Percentiles rank a stretch among this genome's conserved stretches.
Conservation (phyloP, 2,113 vertebrate species). For the Gorsachius goisagi region DNA sequence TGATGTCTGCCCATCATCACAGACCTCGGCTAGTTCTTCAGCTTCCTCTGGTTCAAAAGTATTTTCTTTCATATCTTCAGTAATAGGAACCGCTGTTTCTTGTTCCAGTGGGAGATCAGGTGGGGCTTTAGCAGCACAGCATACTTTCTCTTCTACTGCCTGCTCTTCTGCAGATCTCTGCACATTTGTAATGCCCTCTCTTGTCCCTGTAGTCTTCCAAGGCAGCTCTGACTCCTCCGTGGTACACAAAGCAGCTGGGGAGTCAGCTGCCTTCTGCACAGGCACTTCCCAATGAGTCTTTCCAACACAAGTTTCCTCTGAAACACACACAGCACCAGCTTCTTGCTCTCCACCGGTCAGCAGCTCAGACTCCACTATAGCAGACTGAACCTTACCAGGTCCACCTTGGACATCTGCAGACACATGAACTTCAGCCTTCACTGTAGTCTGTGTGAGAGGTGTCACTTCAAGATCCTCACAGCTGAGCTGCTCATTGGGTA, state of each 20-base stretch:
- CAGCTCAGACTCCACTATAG: rapidly evolving
- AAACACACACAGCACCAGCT: rapidly evolving
- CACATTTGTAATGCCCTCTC: rapidly evolving
- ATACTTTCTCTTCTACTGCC: background rate
- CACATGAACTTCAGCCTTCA: constrained; percentile 3
- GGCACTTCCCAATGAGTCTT: background rate
- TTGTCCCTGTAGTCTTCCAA: background rate
- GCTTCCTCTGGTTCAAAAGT: background rate
- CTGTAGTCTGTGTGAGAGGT: rapidly evolving
- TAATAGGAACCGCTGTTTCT: background rate
- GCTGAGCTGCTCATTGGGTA: rapidly evolving
- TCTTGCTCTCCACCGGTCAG: background rate
- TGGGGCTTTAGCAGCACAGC: background rate
- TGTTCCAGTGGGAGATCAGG: background rate
- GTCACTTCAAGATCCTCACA: rapidly evolving
- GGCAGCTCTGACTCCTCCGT: background rate
- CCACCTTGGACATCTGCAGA: background rate
- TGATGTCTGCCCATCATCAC: background rate
- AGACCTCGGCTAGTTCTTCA: background rate
- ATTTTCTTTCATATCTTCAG: background rate
- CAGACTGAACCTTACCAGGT: background rate
- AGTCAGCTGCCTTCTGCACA: background rate
- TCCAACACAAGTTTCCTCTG: background rate
- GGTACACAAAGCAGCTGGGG: background rate
- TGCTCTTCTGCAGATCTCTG: background rate